Evolutionary conservation across 35 echinoderm and acorn worm genomes (phyloP), one percentile per base, ranked within the genome.

Genomic region (Strongylocentrotus purpuratus): DNA sequence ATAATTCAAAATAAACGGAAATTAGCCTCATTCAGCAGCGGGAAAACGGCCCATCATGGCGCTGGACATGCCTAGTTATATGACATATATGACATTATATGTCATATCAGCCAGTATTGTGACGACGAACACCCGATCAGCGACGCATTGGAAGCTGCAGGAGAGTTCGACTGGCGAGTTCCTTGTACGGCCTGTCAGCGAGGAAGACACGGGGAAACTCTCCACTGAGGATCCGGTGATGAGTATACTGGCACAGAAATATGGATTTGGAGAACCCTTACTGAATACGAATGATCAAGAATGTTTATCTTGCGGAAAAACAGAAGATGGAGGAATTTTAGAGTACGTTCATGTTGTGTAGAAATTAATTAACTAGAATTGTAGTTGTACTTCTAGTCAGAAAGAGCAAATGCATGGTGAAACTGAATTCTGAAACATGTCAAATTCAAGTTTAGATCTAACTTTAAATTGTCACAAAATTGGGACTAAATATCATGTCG

Each of bases 111-210:
- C 94, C 13, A 96, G 94, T 65, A 96, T 97, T 31, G 94, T 97
- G 17, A 50, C 95, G 20, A 91, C 95, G 61, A 97, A 96, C 90
- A 95, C 97, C 7, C 89, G 95, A 48, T 97, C 97, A 61, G 97
- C 97, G n/a, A 98, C 97, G 46, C 97, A 98, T 87, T 98, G 97
- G 97, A 98, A 98, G 47, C 94, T 98, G 47, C 97, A 98, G 91
- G 86, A 97, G 93, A 94, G 96, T 46, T 85, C 94, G n/a, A 88
- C 97, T 88, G 97, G 97, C 15, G 95, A 95, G 58, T 47, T 96
- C 4, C 94, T 98, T 14, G 97, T 98, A 18, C 61, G 95, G 58
- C 97, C 97, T 13, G 95, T 88, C 35, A 45, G 93, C 20, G 96
- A 94, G 47, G 97, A 98, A 78, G 97, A 98, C 58, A 86, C 96